Evolutionary conservation across 2,888 invertebrate species (phyloP), one percentile per base, ranked within the genome.

Genomic region (Hirtodrosophila histrioides): DNA sequence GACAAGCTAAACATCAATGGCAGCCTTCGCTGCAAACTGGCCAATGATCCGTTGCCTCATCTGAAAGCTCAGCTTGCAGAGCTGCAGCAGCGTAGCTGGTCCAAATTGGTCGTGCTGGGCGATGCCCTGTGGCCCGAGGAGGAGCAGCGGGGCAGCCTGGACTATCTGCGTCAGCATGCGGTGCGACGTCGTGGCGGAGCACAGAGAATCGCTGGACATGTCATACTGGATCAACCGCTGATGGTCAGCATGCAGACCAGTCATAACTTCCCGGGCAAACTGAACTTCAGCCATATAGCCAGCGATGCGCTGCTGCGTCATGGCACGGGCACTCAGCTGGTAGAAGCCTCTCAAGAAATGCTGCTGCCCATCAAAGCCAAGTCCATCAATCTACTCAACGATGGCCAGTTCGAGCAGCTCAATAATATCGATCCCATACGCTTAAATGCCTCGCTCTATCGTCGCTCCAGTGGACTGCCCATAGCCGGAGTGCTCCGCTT

Each of bases 391-490:
- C 53, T 81, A 0, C 44, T 31, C 0, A 44, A 33, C 1, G 68
- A 81, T 12, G 35, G 53, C 0, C 31, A 68, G 4, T 84, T 86
- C 4, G 48, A 29, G 6, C 39, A 41, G 3, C 35, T 90, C 3
- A 89, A 91, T 53, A 43, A 63, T 9, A 83, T 91, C 8, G 85
- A 91, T 62, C 63, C 89, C 3, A 3, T 51, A 4, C 76, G 80
- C 3, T 75, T 91, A 1, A 90, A 91, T 71, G 62, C 72, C 11
- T 90, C 91, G 0, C 63, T 91, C 0, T 91, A 90, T 72, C 88
- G 91, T 2, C 41, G 76, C 27, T 85, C 86, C 9, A 80, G 80
- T 27, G 74, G 66, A 0, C 29, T 36, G 10, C 66, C 86, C 1
- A 74, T 91, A 0, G 51, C 35, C 0, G 90, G 81, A 0, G 55